Evolutionary conservation across 2,888 invertebrate species (phyloP).

Genomic region (Hypselothyrea guttata): DNA sequence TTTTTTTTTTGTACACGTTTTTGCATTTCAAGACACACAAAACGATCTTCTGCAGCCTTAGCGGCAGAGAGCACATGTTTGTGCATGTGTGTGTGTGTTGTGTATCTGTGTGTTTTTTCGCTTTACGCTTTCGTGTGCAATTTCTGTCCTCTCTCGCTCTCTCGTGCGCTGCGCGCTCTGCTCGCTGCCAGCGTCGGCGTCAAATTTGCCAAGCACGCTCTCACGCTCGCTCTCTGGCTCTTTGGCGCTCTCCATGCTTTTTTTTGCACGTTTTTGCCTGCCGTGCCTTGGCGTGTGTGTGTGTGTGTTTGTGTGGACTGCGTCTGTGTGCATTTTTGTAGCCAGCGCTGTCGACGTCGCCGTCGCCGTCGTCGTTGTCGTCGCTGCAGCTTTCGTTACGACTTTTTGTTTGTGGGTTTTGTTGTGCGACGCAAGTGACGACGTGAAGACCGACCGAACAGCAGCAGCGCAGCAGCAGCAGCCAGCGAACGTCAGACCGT

Average conservation of each 20-base stretch:
- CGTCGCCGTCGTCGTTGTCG: constrained; percentile 39
- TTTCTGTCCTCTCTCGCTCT: constrained; percentile 64
- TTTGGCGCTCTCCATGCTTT: constrained; percentile 25
- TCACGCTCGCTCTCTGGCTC: constrained; percentile 32
- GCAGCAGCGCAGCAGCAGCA: constrained; percentile 55
- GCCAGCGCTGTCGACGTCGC: constrained; percentile 36
- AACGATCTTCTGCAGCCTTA: constrained; percentile 62
- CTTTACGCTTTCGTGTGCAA: constrained; percentile 73
- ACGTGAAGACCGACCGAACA: constrained; percentile 75
- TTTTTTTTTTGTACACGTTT: constrained; percentile 41
- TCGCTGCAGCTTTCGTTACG: constrained; percentile 66
- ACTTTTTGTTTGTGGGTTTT: constrained; percentile 72
- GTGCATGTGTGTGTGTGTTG: constrained; percentile 20
- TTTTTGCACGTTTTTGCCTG: constrained; percentile 63
- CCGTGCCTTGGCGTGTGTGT: constrained; percentile 12
- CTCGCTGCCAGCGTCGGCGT: constrained; percentile 37
- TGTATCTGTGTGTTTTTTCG: constrained; percentile 61
- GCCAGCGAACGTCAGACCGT: constrained; percentile 75
- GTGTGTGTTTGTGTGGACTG: constrained; percentile 47
- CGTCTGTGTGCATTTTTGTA: constrained; percentile 73
- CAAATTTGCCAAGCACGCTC: constrained; percentile 36
- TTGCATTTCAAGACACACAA: constrained; percentile 47
- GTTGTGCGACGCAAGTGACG: constrained; percentile 81
- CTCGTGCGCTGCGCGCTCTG: constrained; percentile 16
- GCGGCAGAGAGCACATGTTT: constrained; percentile 23